Evolutionary conservation across 2,113 vertebrate species (phyloP), one percentile per base, ranked within the genome.

Genomic region (Dicaeum eximium): DNA sequence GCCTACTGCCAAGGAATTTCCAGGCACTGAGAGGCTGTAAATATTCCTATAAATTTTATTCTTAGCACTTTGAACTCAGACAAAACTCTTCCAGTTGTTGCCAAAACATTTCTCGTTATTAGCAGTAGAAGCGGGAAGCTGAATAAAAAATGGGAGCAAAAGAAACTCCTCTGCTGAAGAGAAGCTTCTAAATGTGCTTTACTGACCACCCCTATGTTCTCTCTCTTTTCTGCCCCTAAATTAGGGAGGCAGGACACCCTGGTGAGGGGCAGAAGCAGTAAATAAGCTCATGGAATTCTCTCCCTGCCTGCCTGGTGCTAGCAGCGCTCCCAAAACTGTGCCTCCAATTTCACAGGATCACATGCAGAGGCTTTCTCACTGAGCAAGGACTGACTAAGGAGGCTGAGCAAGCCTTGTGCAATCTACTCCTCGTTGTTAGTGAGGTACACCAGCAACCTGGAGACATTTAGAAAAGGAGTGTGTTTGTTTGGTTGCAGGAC

Each of bases 1-100:
- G 53, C 50, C 60, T 51, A 47, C 89, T 95, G 74, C 78, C 79
- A 77, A 96, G 88, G 92, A 86, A 93, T 93, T 92, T 92, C 92
- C 93, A 95, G 90, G 85, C 81, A 77, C 50, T 54, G 74, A 67
- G 90, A 67, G 75, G 61, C 84, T 60, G 58, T 87, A 96, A 45
- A 80, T 85, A 7, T 44, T 69, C 69, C 82, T 86, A 86, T 94
- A 80, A 83, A 92, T 94, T 92, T 95, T 90, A 56, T 77, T 88
- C 86, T 90, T 66, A 73, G 80, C 38, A 8, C 33, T 75, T 86
- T 70, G 85, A 86, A 91, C 48, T 81, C 33, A 0, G 80, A 67
- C n/a, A 67, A 71, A 91, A 91, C 40, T 80, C 80, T 65, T 61
- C 57, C 19, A 45, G 45, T 24, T 93, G 50, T 75, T 92, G 91